A percentile compares a stretch with the other conserved stretches of the same genome.
Conservation (phyloP, 2,797 vertebrate species). For the Arremon aurantiirostris region DNA sequence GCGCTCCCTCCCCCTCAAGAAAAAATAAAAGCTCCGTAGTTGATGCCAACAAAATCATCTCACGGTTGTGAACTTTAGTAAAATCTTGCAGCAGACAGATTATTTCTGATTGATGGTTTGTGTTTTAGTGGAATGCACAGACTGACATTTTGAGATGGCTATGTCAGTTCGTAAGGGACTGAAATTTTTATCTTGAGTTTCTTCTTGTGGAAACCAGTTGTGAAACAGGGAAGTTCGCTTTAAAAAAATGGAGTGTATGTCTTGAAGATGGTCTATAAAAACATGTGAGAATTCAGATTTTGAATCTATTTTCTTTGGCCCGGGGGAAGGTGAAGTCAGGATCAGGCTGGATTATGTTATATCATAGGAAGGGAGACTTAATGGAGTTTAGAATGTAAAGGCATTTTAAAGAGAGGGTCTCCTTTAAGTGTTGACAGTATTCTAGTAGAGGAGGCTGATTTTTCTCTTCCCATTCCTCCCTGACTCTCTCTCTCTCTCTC, state of each 20-base stretch:
- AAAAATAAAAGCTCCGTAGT: background rate
- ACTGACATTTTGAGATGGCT: constrained; percentile 30
- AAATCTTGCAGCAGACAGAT: constrained; percentile 50
- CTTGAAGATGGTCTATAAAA: constrained; percentile 13
- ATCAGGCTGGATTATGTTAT: constrained; percentile 39
- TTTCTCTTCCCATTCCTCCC: background rate
- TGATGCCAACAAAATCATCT: constrained; percentile 29
- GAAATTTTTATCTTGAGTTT: background rate
- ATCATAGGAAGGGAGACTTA: constrained; percentile 9
- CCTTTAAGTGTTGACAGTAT: constrained; percentile 49
- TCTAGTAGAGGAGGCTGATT: constrained; percentile 4
- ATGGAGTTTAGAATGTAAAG: constrained; percentile 32
- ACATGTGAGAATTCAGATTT: constrained; percentile 12
- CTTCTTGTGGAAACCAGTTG: constrained; percentile 25
- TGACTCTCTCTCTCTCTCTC: background rate
- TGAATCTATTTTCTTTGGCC: constrained; percentile 31
- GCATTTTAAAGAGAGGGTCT: constrained; percentile 51
- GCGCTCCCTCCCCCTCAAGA: constrained; percentile 29
- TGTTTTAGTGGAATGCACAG: constrained; percentile 40
- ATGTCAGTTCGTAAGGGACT: background rate
- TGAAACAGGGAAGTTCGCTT: background rate
- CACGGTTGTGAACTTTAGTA: background rate
- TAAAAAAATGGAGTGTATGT: background rate
- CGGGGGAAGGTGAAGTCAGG: background rate
- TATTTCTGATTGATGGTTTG: constrained; percentile 53